Evolutionary conservation across 2,888 invertebrate species (phyloP).

Genomic region (Strigamia maritima): DNA sequence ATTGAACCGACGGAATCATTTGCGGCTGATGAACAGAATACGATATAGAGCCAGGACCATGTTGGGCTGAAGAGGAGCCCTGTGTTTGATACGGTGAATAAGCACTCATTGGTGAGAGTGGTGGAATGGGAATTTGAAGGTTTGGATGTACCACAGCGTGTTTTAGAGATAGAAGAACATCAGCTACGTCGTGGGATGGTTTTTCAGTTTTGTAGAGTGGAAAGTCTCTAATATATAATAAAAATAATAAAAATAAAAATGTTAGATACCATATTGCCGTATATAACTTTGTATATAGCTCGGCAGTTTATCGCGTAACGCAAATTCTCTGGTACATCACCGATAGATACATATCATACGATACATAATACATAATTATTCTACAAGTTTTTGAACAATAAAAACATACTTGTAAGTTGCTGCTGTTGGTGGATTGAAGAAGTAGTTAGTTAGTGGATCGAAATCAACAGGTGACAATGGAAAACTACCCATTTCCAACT

Average conservation of each 20-base stretch:
- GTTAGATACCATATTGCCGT: too few species aligned
- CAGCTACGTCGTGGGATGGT: slow-evolving; percentile 67
- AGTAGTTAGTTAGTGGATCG: slow-evolving; percentile 80
- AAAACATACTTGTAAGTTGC: slow-evolving; percentile 68
- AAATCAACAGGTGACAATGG: slow-evolving; percentile 77
- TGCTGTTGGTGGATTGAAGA: slow-evolving; percentile 69
- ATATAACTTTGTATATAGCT: too few species aligned
- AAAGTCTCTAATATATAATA: slow-evolving; percentile 47
- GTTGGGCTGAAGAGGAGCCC: slow-evolving; percentile 46
- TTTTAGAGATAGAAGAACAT: slow-evolving; percentile 80
- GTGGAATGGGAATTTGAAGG: slow-evolving; percentile 52
- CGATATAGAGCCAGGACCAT: slow-evolving; percentile 47
- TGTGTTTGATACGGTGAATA: slow-evolving; percentile 46
- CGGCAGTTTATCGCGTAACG: too few species aligned
- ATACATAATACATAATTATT: too few species aligned
- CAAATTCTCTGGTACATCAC: too few species aligned
- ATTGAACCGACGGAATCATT: slow-evolving; percentile 27
- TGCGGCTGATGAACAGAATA: slow-evolving; percentile 44
- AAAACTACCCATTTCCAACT: slow-evolving; percentile 54
- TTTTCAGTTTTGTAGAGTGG: slow-evolving; percentile 49
- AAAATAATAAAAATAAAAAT: too few species aligned
- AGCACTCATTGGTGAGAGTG: slow-evolving; percentile 55
- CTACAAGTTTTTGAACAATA: too few species aligned
- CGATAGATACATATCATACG: background rate
- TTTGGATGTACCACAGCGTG: slow-evolving; percentile 82